These are phyloP conservation scores for Channa maculata DNA, from an alignment of 2,113 vertebrate species.

Conservation along the genomic window DNA sequence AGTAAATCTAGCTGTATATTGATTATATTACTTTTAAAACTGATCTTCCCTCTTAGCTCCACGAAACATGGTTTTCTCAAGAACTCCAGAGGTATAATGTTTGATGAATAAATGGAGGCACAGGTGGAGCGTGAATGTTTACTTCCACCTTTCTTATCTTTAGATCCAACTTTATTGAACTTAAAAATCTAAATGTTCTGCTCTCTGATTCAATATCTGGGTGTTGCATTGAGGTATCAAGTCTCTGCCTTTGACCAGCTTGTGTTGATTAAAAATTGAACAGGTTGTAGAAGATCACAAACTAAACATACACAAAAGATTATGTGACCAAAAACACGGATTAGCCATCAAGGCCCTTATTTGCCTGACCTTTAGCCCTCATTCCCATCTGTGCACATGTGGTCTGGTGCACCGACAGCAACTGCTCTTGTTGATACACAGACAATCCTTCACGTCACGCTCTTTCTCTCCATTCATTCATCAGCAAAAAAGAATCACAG, in stretches of 20 bases:
- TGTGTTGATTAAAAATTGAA: slow-evolving; percentile 19
- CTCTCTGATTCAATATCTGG: slow-evolving; percentile 14
- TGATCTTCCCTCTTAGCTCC: background rate
- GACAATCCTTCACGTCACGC: background rate
- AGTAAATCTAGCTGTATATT: too few species aligned
- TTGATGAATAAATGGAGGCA: background rate
- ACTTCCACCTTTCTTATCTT: slow-evolving; percentile 25
- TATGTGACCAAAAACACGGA: slow-evolving; percentile 38
- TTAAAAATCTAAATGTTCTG: background rate
- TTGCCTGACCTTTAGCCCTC: slow-evolving; percentile 38
- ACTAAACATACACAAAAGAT: slow-evolving; percentile 44
- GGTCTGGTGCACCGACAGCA: background rate
- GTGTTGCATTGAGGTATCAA: slow-evolving; percentile 35
- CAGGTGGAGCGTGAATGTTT: slow-evolving; percentile 14
- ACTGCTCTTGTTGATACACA: slow-evolving; percentile 23
- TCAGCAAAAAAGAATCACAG: slow-evolving; percentile 26
- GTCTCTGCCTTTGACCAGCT: slow-evolving; percentile 12
- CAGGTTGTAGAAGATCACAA: slow-evolving; percentile 29
- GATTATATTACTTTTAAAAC: too few species aligned
- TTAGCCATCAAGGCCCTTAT: slow-evolving; percentile 33
- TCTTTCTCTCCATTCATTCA: slow-evolving; percentile 12
- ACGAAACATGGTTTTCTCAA: background rate
- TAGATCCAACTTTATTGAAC: slow-evolving; percentile 26
- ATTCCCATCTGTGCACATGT: slow-evolving; percentile 34
- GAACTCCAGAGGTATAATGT: too few species aligned